Base-by-base conservation (phyloP, 2,113 vertebrate species). In the Pungitius pungitius region DNA sequence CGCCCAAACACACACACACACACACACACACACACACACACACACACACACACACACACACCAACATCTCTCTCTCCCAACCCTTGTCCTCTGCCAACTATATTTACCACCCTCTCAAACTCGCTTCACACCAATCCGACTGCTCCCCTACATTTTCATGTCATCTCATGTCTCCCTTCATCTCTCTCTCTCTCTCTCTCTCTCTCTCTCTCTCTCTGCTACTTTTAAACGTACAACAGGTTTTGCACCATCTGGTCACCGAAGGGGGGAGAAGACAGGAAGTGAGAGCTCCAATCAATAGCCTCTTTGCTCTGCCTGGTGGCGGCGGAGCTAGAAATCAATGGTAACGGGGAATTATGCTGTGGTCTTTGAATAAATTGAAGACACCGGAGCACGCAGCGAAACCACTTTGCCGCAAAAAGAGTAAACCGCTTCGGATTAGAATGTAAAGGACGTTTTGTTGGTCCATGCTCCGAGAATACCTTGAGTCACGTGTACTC, bases 291-390 rank as follows among this genome's bases (percentile, higher is more conserved):
- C 65, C 80, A 80, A 91, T 93, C 91, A 84, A 91, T 93, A 90
- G 59, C 37, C 78, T 88, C 76, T 78, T 73, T 89, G 83, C 82
- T 60, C 58, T 63, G 81, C 77, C 85, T 81, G 76, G 80, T 83
- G 81, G 85, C 68, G 30, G 52, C 68, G 30, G 52, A n/a, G 63
- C 70, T 61, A 60, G 55, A 85, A 89, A 93, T 92, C 88, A 85
- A 93, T 92, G 78, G 60, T 64, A 85, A 85, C 24, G 57, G 89
- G 85, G 89, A 92, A 91, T 87, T 69, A 92, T 89, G 85, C 80
- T 74, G 77, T 92, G 81, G 83, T 88, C 83, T 88, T 78, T 85
- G 88, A 91, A 92, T 91, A 90, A 85, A 88, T 87, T 82, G 78
- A 82, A 78, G 62, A 86, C 66, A 65, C 63, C 57, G 30, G 81